Evolutionary conservation across 2,797 vertebrate genomes (phyloP).

Genomic region (Pampus argenteus): DNA sequence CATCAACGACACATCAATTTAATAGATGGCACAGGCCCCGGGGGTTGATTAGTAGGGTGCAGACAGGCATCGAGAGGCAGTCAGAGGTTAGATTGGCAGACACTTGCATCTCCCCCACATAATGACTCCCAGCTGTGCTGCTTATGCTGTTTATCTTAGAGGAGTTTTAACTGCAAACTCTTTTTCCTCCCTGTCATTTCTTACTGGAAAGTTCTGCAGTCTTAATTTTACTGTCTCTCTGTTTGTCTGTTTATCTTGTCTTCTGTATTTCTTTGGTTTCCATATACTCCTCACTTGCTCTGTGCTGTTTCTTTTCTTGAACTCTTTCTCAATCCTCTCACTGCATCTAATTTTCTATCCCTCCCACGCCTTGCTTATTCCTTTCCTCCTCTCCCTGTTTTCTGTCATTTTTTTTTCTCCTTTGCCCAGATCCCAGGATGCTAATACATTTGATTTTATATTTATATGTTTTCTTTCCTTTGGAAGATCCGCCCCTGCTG

Average conservation of each 20-base stretch:
- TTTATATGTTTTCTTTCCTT: slow-evolving; percentile 19
- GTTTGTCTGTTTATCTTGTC: slow-evolving; percentile 31
- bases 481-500: slow-evolving; percentile 32
- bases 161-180: slow-evolving; percentile 52
- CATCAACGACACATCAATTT: slow-evolving; percentile 4
- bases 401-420: slow-evolving; percentile 24
- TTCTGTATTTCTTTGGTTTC: slow-evolving; percentile 20
- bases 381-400: slow-evolving; percentile 36
- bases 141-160: slow-evolving; percentile 65
- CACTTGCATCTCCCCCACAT: slow-evolving; percentile 67
- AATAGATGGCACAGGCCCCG: slow-evolving; percentile 52
- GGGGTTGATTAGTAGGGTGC: slow-evolving; percentile 60
- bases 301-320: slow-evolving; percentile 21
- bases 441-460: slow-evolving; percentile 42
- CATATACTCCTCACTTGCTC: slow-evolving; percentile 1
- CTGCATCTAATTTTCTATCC: slow-evolving; percentile 67
- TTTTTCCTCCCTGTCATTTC: slow-evolving; percentile 27
- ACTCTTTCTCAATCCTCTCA: slow-evolving; percentile 47
- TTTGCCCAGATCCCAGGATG: slow-evolving; percentile 46
- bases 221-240: slow-evolving; percentile 22
- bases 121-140: slow-evolving; percentile 78
- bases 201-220: slow-evolving; percentile 61
- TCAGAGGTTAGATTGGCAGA: slow-evolving; percentile 72
- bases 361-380: slow-evolving; percentile 51
- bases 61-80: slow-evolving; percentile 42